These are phyloP conservation scores for Rhinolophus sinicus DNA, from an alignment of 2,113 vertebrate genomes.

Conservation along the genomic window DNA sequence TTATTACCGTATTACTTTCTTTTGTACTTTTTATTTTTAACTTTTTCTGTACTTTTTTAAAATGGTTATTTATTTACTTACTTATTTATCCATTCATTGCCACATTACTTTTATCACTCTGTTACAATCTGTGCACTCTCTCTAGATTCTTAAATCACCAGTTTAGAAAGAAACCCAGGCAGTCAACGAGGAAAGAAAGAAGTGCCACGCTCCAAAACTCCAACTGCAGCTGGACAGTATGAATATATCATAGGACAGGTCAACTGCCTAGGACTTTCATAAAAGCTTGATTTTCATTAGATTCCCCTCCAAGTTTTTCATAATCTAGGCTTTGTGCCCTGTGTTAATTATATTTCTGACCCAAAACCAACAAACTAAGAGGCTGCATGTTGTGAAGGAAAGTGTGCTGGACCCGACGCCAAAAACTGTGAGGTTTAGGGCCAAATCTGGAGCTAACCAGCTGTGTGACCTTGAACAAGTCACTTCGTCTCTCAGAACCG, in stretches of 20 bases:
- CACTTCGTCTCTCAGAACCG: not conserved
- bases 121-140: not conserved
- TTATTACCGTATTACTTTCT: not conserved
- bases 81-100: not conserved
- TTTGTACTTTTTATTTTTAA: not conserved
- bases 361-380: slow-evolving; percentile 73
- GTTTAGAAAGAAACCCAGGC: slow-evolving; percentile 15
- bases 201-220: not conserved
- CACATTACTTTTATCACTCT: not conserved
- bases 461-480: slow-evolving; percentile 73
- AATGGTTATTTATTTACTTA: not conserved
- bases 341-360: slow-evolving; percentile 74
- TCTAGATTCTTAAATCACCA: not conserved
- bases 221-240: not conserved
- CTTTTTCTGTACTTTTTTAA: not conserved
- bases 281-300: slow-evolving; percentile 65
- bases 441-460: slow-evolving; percentile 64
- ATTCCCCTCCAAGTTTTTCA: slow-evolving; percentile 50
- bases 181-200: slow-evolving; percentile 32
- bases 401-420: slow-evolving; percentile 48
- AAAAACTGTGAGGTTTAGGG: slow-evolving; percentile 54
- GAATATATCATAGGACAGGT: slow-evolving; percentile 5
- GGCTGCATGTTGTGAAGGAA: slow-evolving; percentile 65
- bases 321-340: slow-evolving; percentile 74
- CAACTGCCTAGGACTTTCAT: slow-evolving; percentile 21